Percentiles rank a stretch among this genome's conserved stretches.
Evolutionary conservation across 2,113 vertebrate species (phyloP).

Genomic region (Pongo pygmaeus): DNA sequence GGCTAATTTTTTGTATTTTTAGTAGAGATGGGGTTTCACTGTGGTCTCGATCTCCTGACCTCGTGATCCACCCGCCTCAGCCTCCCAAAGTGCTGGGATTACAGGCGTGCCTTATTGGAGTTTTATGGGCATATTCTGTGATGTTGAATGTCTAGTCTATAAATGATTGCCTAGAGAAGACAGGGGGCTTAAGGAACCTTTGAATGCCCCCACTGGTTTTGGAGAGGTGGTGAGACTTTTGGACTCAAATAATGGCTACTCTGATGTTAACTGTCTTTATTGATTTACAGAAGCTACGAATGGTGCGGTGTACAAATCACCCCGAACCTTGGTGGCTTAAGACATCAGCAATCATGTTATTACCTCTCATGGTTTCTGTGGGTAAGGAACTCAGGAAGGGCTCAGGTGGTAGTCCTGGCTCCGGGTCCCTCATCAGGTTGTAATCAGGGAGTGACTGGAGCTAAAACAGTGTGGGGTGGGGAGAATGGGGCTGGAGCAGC

Average conservation of each 20-base stretch:
- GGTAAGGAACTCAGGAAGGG: neutral
- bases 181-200: neutral
- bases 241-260: neutral
- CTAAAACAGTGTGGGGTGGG: neutral
- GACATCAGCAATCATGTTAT: neutral
- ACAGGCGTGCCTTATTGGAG: neutral
- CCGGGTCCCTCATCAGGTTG: neutral
- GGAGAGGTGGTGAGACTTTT: conserved; percentile 9
- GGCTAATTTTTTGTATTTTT: too few relatives aligned
- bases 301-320: conserved; percentile 84
- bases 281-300: conserved; percentile 94
- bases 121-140: neutral
- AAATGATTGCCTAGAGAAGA: conserved; percentile 25
- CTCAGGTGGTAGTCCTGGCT: neutral
- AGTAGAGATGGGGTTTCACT: too few relatives aligned
- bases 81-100: too few relatives aligned
- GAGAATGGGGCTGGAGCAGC: neutral
- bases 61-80: too few relatives aligned
- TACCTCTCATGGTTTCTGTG: neutral
- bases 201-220: conserved; percentile 17
- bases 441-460: neutral
- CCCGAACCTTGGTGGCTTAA: neutral
- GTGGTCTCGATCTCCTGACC: too few relatives aligned
- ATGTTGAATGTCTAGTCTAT: neutral
- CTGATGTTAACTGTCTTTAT: conserved; percentile 24